Evolutionary conservation across 2,888 invertebrate species (phyloP).

Genomic region (Dimorphilus gyrociliatus): DNA sequence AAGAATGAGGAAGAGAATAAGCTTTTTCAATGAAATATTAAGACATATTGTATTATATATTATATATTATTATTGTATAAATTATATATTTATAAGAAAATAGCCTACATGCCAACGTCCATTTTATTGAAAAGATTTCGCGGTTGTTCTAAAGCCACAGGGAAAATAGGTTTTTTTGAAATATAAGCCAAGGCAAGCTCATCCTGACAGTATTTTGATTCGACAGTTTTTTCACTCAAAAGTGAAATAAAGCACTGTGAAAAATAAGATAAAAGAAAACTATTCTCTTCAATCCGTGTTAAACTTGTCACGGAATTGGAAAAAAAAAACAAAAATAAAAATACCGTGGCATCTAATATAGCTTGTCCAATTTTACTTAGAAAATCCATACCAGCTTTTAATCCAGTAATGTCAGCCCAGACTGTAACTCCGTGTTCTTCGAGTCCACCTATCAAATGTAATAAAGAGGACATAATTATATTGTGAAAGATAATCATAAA

Average conservation of each 20-base stretch:
- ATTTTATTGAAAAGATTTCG: slow-evolving; percentile 16
- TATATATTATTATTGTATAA: neutral
- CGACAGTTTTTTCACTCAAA: slow-evolving; percentile 16
- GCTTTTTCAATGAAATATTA: neutral
- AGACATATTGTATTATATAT: neutral
- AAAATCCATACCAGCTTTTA: slow-evolving; percentile 23
- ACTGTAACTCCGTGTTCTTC: slow-evolving; percentile 19
- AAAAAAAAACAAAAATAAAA: too few relatives aligned
- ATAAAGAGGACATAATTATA: neutral
- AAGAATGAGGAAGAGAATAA: neutral
- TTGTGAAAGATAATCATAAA: neutral
- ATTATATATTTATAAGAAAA: too few relatives aligned
- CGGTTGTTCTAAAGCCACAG: slow-evolving; percentile 14
- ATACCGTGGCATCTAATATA: slow-evolving; percentile 25
- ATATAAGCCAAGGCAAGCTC: slow-evolving; percentile 26
- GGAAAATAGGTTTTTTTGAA: slow-evolving; percentile 22
- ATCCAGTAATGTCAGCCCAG: slow-evolving; percentile 24
- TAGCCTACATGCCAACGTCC: slow-evolving; percentile 29
- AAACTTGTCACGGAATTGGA: too few relatives aligned
- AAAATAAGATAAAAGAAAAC: slow-evolving; percentile 1
- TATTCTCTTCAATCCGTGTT: too few relatives aligned
- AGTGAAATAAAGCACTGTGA: slow-evolving; percentile 21
- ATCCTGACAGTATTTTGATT: slow-evolving; percentile 25
- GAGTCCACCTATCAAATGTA: slow-evolving; percentile 14
- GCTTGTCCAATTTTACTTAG: slow-evolving; percentile 27